Base-by-base conservation (phyloP, 53 echinoderm and acorn worm genomes). In the Hippasteria phrygiana region DNA sequence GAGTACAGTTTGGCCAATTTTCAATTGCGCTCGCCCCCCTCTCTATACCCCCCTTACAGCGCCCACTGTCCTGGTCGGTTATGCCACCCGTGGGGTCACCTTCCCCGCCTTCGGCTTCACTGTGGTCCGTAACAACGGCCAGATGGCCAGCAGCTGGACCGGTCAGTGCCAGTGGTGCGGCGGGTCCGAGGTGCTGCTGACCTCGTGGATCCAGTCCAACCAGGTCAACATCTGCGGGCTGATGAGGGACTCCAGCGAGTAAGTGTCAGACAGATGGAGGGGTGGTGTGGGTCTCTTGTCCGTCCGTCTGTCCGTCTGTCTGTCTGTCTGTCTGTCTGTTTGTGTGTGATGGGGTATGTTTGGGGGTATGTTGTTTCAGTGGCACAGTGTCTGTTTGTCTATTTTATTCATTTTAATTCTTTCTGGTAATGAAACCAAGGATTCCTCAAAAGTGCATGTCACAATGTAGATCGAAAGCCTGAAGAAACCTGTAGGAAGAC, bases 61-160 rank as follows among this genome's bases (percentile, higher is more conserved):
- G 28, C 93, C 95, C 17, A 92, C 94, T 18, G 87, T 96, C 47
- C 84, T 96, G 20, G 91, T 96, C 55, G 96, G 96, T 36, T 96
- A 96, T 64, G 93, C 96, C 59, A 94, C 91, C 80, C 89, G 87
- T 43, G 87, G 51, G 55, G 87, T 88, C 36, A 77, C 90, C 39
- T 93, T 95, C 83, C 97, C 97, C 7, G 92, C 95, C 20, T 92
- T 97, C 43, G 97, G 97, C 47, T 97, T 97, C 88, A 97, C 97
- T 66, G 91, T 93, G 22, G 93, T 97, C 77, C 90, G 93, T 11
- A 83, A 95, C 62, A 95, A 95, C 78, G 97, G 97, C 10, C 75
- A 85, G 55, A 87, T 90, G 45, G 92, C 97, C 53, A 95, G 87
- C 77, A 97, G 97, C 78, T 97, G 97, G 97, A 97, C 97, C 12